These are phyloP conservation scores for Acestrorhynchus altus DNA, from an alignment of 2,797 vertebrate species.

Conservation along the genomic window DNA sequence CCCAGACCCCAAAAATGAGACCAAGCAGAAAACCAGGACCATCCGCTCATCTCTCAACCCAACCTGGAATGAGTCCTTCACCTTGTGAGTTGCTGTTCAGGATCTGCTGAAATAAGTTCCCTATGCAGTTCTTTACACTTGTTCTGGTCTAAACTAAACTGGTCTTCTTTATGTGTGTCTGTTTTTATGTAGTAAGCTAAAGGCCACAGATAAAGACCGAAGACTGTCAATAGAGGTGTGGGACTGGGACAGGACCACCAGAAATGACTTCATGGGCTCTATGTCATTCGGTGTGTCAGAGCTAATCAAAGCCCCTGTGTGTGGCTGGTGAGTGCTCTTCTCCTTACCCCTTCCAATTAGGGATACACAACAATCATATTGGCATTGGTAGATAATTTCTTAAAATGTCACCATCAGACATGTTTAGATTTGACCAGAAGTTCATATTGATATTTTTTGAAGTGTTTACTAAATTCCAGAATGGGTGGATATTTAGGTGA, in stretches of 20 bases:
- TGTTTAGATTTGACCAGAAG: no score
- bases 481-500: no score
- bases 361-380: no score
- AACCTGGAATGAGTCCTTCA: constrained; percentile 94
- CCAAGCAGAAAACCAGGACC: constrained; percentile 97
- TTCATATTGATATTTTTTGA: no score
- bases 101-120: no score
- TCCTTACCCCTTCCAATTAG: neutral
- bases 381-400: no score
- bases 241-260: constrained; percentile 97
- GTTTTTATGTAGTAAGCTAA: constrained; percentile 84
- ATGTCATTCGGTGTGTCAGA: constrained; percentile 98
- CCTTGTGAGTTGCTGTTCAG: constrained; percentile 83
- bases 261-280: constrained; percentile 99
- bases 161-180: neutral
- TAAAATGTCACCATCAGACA: no score
- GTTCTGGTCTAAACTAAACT: neutral
- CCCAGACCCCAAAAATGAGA: constrained; percentile 96
- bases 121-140: no score
- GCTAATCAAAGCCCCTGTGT: constrained; percentile 90
- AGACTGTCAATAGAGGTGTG: constrained; percentile 95
- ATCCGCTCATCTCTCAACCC: constrained; percentile 96
- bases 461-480: no score
- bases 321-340: constrained; percentile 86
- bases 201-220: constrained; percentile 91